A percentile compares a stretch with the other conserved stretches of the same genome.
Conservation (phyloP, 2,113 vertebrate genomes). For the Pedetes capensis region DNA sequence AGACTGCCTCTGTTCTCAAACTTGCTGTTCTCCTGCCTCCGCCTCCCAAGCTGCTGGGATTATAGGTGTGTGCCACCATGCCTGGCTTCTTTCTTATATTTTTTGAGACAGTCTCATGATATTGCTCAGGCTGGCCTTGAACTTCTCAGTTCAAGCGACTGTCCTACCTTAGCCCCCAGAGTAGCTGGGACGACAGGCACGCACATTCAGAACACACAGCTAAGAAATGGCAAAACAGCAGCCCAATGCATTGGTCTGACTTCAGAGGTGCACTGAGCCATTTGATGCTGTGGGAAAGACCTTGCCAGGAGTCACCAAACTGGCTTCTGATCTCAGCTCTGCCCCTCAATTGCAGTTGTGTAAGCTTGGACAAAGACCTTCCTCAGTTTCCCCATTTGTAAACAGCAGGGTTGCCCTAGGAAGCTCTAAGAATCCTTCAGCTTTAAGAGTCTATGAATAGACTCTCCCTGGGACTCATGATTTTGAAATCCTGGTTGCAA, state of each 20-base stretch:
- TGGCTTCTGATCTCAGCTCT: not conserved
- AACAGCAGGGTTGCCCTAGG: not conserved
- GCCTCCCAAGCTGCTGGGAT: no score
- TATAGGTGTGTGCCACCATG: no score
- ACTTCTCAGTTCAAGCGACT: no score
- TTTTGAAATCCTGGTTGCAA: not conserved
- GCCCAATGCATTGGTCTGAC: rapidly evolving
- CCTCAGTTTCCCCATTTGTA: not conserved
- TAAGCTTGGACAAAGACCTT: not conserved
- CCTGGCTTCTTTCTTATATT: no score
- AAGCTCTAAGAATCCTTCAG: constrained; percentile 1
- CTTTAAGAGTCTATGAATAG: constrained; percentile 7
- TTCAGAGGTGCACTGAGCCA: not conserved
- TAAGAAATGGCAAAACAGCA: not conserved
- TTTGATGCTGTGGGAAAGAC: rapidly evolving
- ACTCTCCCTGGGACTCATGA: not conserved
- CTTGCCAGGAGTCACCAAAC: no score
- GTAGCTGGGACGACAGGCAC: not conserved
- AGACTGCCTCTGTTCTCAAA: no score
- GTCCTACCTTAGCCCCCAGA: not conserved
- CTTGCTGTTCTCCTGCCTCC: no score
- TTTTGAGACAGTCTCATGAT: not conserved
- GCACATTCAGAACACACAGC: rapidly evolving
- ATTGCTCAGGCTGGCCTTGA: not conserved
- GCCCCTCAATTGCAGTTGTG: rapidly evolving